phyloP scores from a whole-genome alignment of 2,888 invertebrate genomes.

The Perizoma affinitatum region DNA sequence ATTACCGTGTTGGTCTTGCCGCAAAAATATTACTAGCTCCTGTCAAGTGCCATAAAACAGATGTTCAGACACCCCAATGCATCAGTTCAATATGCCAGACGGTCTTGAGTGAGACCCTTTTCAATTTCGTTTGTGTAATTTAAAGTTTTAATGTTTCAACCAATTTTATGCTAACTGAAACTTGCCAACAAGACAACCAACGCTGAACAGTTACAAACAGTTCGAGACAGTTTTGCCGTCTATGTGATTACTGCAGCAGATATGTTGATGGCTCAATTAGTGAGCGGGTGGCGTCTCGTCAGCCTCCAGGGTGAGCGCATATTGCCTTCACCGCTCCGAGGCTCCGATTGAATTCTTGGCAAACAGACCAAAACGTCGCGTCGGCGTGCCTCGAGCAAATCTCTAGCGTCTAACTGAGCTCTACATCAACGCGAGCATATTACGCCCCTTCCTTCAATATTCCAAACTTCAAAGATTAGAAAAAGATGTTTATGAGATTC shows the following conservation, averaged over 20 bases:
- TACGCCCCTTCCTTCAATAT: conserved; percentile 41
- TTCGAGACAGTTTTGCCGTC: conserved; percentile 38
- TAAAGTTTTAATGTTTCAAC: conserved; percentile 1
- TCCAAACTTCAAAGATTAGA: conserved; percentile 49
- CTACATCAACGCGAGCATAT: conserved; percentile 41
- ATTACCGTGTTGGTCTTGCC: conserved; percentile 50
- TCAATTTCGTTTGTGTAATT: conserved; percentile 5
- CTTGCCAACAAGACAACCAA: conserved; percentile 36
- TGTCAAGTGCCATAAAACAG: conserved; percentile 57
- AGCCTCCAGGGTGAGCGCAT: conserved; percentile 48
- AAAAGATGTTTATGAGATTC: conserved; percentile 56
- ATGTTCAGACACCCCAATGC: conserved; percentile 48
- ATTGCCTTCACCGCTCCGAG: conserved; percentile 50
- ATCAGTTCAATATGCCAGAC: conserved; percentile 45
- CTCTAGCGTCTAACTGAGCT: conserved; percentile 30
- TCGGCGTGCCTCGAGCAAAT: conserved; percentile 30
- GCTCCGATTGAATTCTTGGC: conserved; percentile 68
- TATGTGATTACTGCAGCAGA: conserved; percentile 49
- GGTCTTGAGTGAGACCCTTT: conserved; percentile 33
- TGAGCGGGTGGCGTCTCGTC: conserved; percentile 49
- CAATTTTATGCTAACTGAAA: conserved; percentile 2
- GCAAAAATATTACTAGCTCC: conserved; percentile 56
- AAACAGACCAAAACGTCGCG: conserved; percentile 45
- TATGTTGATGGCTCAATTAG: conserved; percentile 66
- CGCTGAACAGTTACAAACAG: conserved; percentile 43